phyloP scores from a whole-genome alignment of 2,113 vertebrate genomes.

The Phyllostomus discolor region DNA sequence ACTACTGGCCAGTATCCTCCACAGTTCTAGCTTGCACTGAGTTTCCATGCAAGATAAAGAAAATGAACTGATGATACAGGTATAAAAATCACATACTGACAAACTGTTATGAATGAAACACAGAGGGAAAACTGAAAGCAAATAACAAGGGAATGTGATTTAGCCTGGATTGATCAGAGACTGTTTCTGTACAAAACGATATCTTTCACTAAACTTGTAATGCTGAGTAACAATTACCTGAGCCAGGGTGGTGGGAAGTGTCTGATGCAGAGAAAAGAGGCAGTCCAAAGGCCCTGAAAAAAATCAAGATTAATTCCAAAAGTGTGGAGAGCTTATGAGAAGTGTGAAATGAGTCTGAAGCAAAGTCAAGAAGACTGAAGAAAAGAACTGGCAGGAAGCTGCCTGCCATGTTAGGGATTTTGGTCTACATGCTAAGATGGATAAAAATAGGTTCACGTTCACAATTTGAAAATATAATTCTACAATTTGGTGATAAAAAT shows the following conservation, averaged over 20 bases:
- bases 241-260: neutral
- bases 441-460: neutral
- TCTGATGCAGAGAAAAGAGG: neutral
- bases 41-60: neutral
- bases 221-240: neutral
- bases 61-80: neutral
- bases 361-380: neutral
- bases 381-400: neutral
- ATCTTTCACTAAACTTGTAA: neutral
- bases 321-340: neutral
- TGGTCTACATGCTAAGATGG: neutral
- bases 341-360: neutral
- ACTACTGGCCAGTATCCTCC: too few species aligned
- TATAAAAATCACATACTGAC: neutral
- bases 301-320: neutral
- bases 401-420: neutral
- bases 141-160: neutral
- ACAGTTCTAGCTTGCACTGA: neutral
- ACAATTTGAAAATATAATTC: neutral
- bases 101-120: neutral
- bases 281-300: neutral
- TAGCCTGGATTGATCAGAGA: neutral
- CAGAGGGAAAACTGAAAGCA: neutral
- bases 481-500: neutral
- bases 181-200: neutral